Base-by-base conservation (phyloP, 2,113 vertebrate genomes). In the Scalopus aquaticus region DNA sequence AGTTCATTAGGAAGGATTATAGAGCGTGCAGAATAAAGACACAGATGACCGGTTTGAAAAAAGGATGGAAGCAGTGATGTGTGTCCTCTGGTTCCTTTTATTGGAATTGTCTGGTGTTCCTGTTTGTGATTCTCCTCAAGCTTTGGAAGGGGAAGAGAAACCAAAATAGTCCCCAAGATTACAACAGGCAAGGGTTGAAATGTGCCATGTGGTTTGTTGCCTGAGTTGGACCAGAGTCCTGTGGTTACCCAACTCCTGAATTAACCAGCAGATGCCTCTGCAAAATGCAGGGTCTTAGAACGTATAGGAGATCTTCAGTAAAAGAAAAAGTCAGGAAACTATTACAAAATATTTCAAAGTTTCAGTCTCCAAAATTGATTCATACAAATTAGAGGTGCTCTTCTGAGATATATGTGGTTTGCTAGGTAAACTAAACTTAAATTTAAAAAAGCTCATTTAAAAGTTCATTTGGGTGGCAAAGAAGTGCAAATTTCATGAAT, bases 271-370 rank as follows among this genome's bases (percentile, higher is more conserved):
- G 77, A 94, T 96, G 93, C 86, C 95, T 89, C 92, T 86, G 46
- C 94, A 90, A 93, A 93, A 79, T 46, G 73, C 37, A 88, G 65
- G 13, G 73, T 96, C 96, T 95, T 32, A 76, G 95, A 93, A 91
- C 35, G 44, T 92, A 94, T 79, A 91, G 83, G 91, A 95, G 82
- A 95, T 81, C 79, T 51, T 65, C 58, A 74, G 80, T 67, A 93
- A 91, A 92, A 95, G 54, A 95, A 97, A 97, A 83, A 93, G 79
- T 96, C 49, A 73, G 91, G 91, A 88, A 96, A 96, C 80, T 54
- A 95, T 79, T 92, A 90, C 60, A 85, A 97, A 97, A 90, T 90
- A 96, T 96, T 96, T 98, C 88, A 97, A 97, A 97, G 88, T 76
- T 95, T 90, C 65, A 28, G 67, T 77, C 58, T 60, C 82, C 78